Percentiles rank a stretch among this genome's conserved stretches.
These are phyloP conservation scores for Drosophila equinoxialis DNA, from an alignment of 1,140 invertebrate species.

Conservation along the genomic window DNA sequence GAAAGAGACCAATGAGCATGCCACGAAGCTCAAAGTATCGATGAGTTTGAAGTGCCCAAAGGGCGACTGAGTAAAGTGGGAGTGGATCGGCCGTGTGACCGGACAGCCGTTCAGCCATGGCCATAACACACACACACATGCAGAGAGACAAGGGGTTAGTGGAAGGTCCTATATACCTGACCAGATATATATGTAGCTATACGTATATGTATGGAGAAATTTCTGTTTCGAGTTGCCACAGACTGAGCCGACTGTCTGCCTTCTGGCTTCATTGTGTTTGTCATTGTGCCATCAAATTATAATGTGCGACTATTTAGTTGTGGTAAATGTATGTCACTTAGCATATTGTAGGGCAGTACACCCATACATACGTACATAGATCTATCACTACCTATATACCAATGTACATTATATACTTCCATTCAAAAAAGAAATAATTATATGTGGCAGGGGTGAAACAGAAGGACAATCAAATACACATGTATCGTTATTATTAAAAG, in stretches of 20 bases:
- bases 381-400: slow-evolving; percentile 1
- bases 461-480: slow-evolving; percentile 6
- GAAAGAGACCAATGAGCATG: slow-evolving; percentile 69
- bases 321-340: slow-evolving; percentile 76
- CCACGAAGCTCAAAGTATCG: slow-evolving; percentile 75
- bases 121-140: slow-evolving; percentile 55
- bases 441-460: slow-evolving; percentile 16
- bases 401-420: background rate
- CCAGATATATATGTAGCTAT: slow-evolving; percentile 8
- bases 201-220: slow-evolving; percentile 34
- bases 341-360: slow-evolving; percentile 35
- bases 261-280: slow-evolving; percentile 39
- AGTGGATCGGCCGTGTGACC: slow-evolving; percentile 60
- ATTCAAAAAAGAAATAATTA: slow-evolving; percentile 46
- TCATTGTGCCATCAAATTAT: slow-evolving; percentile 79
- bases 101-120: slow-evolving; percentile 66
- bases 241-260: slow-evolving; percentile 11
- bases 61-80: background rate
- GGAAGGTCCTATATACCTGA: slow-evolving; percentile 28
- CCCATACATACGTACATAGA: background rate
- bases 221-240: slow-evolving; percentile 18
- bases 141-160: slow-evolving; percentile 22
- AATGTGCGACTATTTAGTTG: slow-evolving; percentile 74
- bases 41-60: slow-evolving; percentile 71
- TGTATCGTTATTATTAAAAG: slow-evolving; percentile 22